Conservation (phyloP, 2,113 vertebrate genomes). For the Cyprinodon variegatus region DNA sequence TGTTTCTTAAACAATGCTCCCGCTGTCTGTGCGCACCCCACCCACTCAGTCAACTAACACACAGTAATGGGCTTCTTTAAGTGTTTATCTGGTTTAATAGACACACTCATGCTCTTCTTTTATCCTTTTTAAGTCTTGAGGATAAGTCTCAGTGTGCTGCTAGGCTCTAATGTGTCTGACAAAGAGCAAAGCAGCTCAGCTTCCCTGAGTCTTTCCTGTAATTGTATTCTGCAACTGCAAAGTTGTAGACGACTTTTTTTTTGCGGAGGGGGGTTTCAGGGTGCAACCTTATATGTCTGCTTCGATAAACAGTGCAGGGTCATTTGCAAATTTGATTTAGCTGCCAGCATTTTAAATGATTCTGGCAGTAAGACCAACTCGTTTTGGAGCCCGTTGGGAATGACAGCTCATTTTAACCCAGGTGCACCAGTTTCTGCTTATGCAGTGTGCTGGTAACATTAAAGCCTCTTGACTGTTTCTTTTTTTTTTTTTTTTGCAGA, state of each 20-base stretch:
- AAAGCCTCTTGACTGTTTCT: neutral
- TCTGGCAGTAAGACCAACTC: neutral
- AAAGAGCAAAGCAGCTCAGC: conserved; percentile 36
- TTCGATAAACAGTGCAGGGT: conserved; percentile 11
- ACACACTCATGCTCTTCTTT: conserved; percentile 52
- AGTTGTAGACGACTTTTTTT: conserved; percentile 12
- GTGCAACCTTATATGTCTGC: conserved; percentile 4
- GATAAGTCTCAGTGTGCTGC: conserved; percentile 55
- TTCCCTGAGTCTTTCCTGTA: conserved; percentile 29
- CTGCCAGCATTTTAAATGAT: conserved; percentile 1
- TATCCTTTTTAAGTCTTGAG: conserved; percentile 58
- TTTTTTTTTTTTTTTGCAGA: neutral
- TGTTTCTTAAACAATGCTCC: conserved; percentile 66
- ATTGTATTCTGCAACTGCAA: conserved; percentile 39
- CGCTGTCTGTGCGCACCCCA: conserved; percentile 63
- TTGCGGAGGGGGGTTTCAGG: neutral
- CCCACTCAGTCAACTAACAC: conserved; percentile 64
- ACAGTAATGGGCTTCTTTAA: conserved; percentile 63
- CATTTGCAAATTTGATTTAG: conserved; percentile 8
- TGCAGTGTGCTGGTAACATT: neutral
- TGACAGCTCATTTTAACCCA: neutral
- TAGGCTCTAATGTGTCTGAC: conserved; percentile 60
- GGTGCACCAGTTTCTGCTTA: neutral
- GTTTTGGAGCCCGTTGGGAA: neutral
- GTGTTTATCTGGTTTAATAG: conserved; percentile 71